Evolutionary conservation across 2,113 vertebrate genomes (phyloP), one percentile per base, ranked within the genome.

Genomic region (Sporophila hypoxantha): DNA sequence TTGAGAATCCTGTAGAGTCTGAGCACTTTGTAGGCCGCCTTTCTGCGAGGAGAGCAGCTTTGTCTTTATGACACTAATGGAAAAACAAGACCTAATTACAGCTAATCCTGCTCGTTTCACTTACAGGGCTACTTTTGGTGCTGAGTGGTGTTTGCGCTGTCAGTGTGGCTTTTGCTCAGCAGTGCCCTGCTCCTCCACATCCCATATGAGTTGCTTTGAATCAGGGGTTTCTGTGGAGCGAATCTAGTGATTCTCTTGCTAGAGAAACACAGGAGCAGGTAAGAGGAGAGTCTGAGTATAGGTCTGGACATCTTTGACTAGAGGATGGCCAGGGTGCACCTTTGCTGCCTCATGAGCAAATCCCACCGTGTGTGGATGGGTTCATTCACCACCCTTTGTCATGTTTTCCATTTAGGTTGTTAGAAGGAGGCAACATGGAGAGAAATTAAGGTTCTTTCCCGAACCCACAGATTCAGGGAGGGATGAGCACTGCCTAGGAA

Each of bases 61-160:
- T 70, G 68, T 93, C 90, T 81, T 80, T 74, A 55, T 77, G 73
- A 56, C 84, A 62, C 56, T 92, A 86, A 91, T 92, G 90, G 75
- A 74, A 90, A 88, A 93, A 89, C 64, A 61, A 67, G 91, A 30
- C 69, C 85, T 83, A 94, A 91, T 74, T 77, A 47, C 23, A 49
- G 34, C 59, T 87, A 92, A 89, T 85, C 61, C 60, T 66, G 14
- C 80, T 86, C 14, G 0, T 84, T 94, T 75, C 86, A 76, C 55
- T 69, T 82, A 34, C 16, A 39, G 39, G 42, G 37, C 52, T 88
- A 7, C 62, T 90, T 80, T 22, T 42, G 66, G 66, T 88, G 66
- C 73, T 1, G 7, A 74, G 32, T 29, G 10, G 26, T 66, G 42
- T 61, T 85, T 68, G 19, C 0, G 0, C 55, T 75, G 69, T 68